phyloP scores from a whole-genome alignment of 2,113 vertebrate species.

The Istiophorus platypterus region DNA sequence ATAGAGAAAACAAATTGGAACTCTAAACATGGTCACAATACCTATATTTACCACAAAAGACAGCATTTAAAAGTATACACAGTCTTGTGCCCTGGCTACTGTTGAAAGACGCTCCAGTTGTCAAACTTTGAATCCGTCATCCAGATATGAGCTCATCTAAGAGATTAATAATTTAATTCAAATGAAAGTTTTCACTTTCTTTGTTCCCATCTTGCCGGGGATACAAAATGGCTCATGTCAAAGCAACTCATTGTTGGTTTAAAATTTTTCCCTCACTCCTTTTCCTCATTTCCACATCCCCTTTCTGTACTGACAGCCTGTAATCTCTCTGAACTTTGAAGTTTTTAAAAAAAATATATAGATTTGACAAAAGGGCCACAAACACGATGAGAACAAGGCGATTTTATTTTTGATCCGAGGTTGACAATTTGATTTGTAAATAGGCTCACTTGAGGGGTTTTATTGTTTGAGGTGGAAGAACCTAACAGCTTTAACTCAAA shows the following conservation, averaged over 20 bases:
- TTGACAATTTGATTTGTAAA: constrained; percentile 53
- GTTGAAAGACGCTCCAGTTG: background rate
- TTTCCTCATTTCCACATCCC: background rate
- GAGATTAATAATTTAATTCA: background rate
- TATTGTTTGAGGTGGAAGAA: constrained; percentile 18
- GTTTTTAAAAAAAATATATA: background rate
- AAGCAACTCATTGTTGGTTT: constrained; percentile 3
- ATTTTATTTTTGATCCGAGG: constrained; percentile 31
- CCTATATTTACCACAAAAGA: background rate
- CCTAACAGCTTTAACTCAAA: constrained; percentile 38
- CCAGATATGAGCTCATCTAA: too few species aligned
- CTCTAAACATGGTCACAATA: background rate
- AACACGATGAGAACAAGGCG: constrained; percentile 5
- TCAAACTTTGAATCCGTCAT: too few species aligned
- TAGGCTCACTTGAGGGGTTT: constrained; percentile 15
- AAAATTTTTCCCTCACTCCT: background rate
- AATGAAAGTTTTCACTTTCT: background rate
- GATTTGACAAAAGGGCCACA: constrained; percentile 12
- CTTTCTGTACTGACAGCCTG: background rate
- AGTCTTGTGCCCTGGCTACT: background rate
- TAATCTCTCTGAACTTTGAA: constrained; percentile 42
- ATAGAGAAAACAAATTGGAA: background rate
- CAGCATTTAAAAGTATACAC: background rate
- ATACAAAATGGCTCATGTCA: constrained; percentile 39
- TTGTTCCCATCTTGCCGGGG: background rate